Evolutionary conservation across 92 coral and sea anemone genomes (phyloP).

Genomic region (Desmophyllum pertusum): DNA sequence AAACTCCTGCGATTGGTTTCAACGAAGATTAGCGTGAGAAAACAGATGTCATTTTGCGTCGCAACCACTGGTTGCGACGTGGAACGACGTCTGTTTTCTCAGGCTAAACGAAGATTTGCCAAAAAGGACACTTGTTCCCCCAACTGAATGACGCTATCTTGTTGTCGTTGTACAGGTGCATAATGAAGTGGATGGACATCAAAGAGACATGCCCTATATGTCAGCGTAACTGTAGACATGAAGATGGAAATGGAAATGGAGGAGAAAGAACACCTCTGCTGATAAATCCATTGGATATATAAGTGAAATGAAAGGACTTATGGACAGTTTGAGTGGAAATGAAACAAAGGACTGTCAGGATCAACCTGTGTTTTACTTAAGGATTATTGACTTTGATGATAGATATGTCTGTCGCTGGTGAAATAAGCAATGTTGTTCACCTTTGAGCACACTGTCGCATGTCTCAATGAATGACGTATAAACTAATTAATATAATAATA

Average conservation of each 20-base stretch:
- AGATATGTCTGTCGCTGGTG: background rate
- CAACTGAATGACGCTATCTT: no score
- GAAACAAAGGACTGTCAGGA: background rate
- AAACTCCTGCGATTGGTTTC: no score
- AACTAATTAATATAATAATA: background rate
- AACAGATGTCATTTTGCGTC: no score
- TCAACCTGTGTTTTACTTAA: background rate
- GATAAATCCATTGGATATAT: conserved; percentile 29
- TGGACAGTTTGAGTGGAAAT: background rate
- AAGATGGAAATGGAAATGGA: conserved; percentile 40
- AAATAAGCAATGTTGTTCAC: background rate
- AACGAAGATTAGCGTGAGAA: no score
- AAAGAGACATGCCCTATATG: conserved; percentile 83
- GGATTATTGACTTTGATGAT: background rate
- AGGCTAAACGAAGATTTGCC: no score
- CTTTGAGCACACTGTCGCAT: background rate
- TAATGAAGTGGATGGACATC: conserved; percentile 87
- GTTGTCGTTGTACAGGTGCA: conserved; percentile 58
- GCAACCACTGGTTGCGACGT: no score
- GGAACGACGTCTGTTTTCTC: no score
- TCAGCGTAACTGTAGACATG: conserved; percentile 52
- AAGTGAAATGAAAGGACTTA: background rate
- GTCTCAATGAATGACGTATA: background rate
- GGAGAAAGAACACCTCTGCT: conserved; percentile 75
- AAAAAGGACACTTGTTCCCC: no score